A percentile compares a stretch with the other conserved stretches of the same genome.
Evolutionary conservation across 2,797 vertebrate genomes (phyloP).

Genomic region (Coracias cyanogaster): DNA sequence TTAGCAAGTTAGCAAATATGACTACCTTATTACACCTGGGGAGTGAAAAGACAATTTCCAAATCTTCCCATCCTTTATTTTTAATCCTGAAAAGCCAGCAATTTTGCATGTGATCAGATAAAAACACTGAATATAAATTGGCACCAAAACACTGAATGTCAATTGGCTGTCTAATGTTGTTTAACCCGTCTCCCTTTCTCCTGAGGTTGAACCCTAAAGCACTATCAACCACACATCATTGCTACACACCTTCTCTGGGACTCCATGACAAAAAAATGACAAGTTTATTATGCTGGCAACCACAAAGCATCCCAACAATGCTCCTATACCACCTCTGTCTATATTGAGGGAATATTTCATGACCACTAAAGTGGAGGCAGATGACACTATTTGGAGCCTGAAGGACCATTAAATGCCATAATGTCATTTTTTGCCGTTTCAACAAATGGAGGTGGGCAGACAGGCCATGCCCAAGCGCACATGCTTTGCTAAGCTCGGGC

Average conservation of each 20-base stretch:
- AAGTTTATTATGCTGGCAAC: background rate
- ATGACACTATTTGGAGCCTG: rapidly evolving
- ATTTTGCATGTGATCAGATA: background rate
- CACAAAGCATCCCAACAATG: background rate
- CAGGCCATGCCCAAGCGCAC: rapidly evolving
- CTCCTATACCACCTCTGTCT: background rate
- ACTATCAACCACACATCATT: background rate
- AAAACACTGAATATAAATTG: background rate
- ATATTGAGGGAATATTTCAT: background rate
- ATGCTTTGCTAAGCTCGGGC: background rate
- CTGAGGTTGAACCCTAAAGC: background rate
- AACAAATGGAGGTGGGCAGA: background rate
- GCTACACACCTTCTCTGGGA: background rate
- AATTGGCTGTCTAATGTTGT: background rate
- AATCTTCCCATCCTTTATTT: background rate
- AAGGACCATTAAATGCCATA: background rate
- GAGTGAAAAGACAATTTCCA: background rate
- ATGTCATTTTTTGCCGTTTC: background rate
- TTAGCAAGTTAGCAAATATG: background rate
- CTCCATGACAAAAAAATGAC: background rate
- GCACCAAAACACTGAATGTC: background rate
- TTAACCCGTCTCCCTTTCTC: background rate
- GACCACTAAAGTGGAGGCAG: background rate
- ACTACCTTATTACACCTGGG: background rate
- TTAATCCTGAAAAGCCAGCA: background rate